A percentile compares a stretch with the other conserved stretches of the same genome.
Conservation (phyloP, 2,888 invertebrate species). For the Mallateleia sp. region DNA sequence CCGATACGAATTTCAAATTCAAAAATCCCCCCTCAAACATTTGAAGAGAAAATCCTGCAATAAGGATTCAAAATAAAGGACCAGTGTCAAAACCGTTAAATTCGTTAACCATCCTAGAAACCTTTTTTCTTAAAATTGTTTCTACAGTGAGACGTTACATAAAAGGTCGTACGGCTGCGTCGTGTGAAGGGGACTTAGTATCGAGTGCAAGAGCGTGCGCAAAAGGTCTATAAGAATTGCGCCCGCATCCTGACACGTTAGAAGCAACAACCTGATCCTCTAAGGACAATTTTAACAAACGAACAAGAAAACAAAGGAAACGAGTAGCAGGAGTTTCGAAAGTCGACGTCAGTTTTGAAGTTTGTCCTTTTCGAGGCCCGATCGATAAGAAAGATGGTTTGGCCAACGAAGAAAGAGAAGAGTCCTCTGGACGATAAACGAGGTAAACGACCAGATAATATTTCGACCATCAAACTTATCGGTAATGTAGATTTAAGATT, state of each 20-base stretch:
- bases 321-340: neutral
- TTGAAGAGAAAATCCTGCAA: too few species aligned
- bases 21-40: too few species aligned
- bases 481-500: slow-evolving; percentile 35
- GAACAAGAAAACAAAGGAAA: neutral
- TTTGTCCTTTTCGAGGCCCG: neutral
- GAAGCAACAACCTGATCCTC: slow-evolving; percentile 31
- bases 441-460: slow-evolving; percentile 77
- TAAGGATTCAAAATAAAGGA: neutral
- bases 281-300: slow-evolving; percentile 20
- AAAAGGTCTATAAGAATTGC: slow-evolving; percentile 67
- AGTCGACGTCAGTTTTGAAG: neutral
- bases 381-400: slow-evolving; percentile 83
- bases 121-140: neutral
- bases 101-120: too few species aligned
- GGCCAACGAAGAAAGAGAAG: slow-evolving; percentile 83
- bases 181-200: slow-evolving; percentile 41
- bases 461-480: neutral
- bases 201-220: slow-evolving; percentile 65
- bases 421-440: slow-evolving; percentile 79
- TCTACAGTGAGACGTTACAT: neutral
- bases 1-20: slow-evolving; percentile 36
- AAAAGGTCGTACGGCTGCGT: slow-evolving; percentile 25
- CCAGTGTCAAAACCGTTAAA: too few species aligned
- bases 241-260: slow-evolving; percentile 35